These are phyloP conservation scores for Periphyllus acericola DNA, from an alignment of 2,888 invertebrate species.

Conservation along the genomic window DNA sequence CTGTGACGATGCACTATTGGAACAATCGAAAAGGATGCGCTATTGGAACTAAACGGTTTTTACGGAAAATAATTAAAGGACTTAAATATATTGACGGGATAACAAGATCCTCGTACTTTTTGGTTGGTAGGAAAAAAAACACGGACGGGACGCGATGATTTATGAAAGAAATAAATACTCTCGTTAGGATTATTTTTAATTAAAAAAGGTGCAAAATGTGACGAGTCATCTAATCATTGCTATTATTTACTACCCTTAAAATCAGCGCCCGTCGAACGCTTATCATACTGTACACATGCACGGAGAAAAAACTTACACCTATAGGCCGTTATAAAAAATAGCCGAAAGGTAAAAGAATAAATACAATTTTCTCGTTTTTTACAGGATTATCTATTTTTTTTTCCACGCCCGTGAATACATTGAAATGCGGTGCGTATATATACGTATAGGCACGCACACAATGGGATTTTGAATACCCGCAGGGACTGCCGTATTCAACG, in stretches of 20 bases:
- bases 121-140: constrained; percentile 29
- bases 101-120: constrained; percentile 52
- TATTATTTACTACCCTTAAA: constrained; percentile 54
- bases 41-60: constrained; percentile 50
- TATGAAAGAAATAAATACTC: constrained; percentile 31
- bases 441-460: neutral
- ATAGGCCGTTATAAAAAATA: neutral
- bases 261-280: constrained; percentile 47
- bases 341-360: constrained; percentile 8
- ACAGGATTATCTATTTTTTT: constrained; percentile 40
- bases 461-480: neutral
- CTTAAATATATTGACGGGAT: constrained; percentile 41
- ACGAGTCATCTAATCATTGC: constrained; percentile 61
- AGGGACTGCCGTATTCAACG: neutral
- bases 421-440: neutral
- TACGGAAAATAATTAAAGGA: constrained; percentile 52
- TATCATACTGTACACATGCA: neutral
- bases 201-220: constrained; percentile 59
- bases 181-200: constrained; percentile 50
- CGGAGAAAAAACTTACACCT: neutral
- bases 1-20: constrained; percentile 53
- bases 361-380: neutral
- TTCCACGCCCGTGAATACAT: neutral
- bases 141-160: constrained; percentile 39
- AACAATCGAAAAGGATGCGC: constrained; percentile 37